phyloP scores from a whole-genome alignment of 2,888 invertebrate species.

The Punctoribates punctum region DNA sequence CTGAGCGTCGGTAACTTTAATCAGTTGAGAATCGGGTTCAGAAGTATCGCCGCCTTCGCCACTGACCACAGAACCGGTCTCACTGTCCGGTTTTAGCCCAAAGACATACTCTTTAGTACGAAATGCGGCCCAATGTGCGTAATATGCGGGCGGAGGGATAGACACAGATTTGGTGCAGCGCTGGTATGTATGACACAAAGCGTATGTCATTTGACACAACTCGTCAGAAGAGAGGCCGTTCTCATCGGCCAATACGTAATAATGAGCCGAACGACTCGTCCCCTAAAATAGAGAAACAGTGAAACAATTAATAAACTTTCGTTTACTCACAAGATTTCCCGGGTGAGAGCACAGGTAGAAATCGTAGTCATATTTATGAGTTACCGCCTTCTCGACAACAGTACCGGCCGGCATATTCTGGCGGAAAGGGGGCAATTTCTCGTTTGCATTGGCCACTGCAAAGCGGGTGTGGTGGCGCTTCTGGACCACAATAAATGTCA shows the following conservation, averaged over 20 bases:
- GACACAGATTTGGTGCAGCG: constrained; percentile 49
- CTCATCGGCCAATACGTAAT: constrained; percentile 44
- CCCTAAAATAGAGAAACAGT: constrained; percentile 52
- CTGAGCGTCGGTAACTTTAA: too few relatives aligned
- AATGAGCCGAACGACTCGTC: constrained; percentile 44
- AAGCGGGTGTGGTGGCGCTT: constrained; percentile 89
- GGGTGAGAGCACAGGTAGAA: constrained; percentile 73
- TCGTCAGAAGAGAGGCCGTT: constrained; percentile 42
- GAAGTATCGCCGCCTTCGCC: too few relatives aligned
- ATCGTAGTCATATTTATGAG: constrained; percentile 78
- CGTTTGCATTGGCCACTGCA: too few relatives aligned
- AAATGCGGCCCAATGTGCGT: constrained; percentile 43
- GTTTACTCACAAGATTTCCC: constrained; percentile 54
- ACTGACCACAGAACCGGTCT: too few relatives aligned
- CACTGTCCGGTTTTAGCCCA: too few relatives aligned
- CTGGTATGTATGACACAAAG: constrained; percentile 49
- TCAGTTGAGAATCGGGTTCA: too few relatives aligned
- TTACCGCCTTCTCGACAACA: constrained; percentile 76
- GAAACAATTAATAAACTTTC: background rate
- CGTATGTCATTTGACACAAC: constrained; percentile 45
- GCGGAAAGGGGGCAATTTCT: constrained; percentile 45
- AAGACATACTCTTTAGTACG: too few relatives aligned
- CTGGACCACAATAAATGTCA: constrained; percentile 90
- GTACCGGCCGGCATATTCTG: constrained; percentile 75
- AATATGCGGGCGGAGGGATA: constrained; percentile 51